These are phyloP conservation scores for Proisotoma minuta DNA, from an alignment of 2,888 invertebrate species.

Conservation along the genomic window DNA sequence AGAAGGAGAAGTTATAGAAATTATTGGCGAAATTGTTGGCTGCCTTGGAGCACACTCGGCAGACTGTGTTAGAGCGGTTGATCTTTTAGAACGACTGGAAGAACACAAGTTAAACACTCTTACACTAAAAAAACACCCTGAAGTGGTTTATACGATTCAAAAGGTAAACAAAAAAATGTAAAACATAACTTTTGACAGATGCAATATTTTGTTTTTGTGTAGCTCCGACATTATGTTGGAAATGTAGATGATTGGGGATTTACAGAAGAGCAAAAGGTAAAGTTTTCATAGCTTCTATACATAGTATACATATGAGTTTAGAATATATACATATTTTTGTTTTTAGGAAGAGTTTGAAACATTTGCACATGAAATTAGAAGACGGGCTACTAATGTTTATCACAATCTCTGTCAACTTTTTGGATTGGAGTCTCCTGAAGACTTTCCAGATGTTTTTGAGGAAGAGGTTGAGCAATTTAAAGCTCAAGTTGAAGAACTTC, in stretches of 20 bases:
- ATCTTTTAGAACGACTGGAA: slow-evolving; percentile 61
- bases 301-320: neutral
- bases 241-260: slow-evolving; percentile 71
- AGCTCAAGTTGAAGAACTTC: slow-evolving; percentile 61
- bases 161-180: slow-evolving; percentile 52
- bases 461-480: slow-evolving; percentile 62
- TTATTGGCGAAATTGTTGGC: slow-evolving; percentile 44
- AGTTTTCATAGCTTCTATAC: neutral
- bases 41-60: slow-evolving; percentile 62
- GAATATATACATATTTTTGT: slow-evolving; percentile 3
- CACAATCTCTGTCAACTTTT: slow-evolving; percentile 54
- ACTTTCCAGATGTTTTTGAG: slow-evolving; percentile 27
- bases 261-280: slow-evolving; percentile 57
- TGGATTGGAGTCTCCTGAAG: slow-evolving; percentile 17
- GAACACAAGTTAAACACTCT: slow-evolving; percentile 61
- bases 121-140: slow-evolving; percentile 76
- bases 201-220: slow-evolving; percentile 42
- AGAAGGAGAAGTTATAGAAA: slow-evolving; percentile 47
- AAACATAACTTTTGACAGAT: too few species aligned
- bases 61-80: slow-evolving; percentile 67
- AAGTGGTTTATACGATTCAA: slow-evolving; percentile 68
- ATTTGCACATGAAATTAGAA: slow-evolving; percentile 66
- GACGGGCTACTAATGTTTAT: slow-evolving; percentile 63
- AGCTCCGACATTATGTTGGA: slow-evolving; percentile 71
- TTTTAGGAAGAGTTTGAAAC: slow-evolving; percentile 57